Conservation (phyloP, 1,140 invertebrate species). For the Spodoptera litura region DNA sequence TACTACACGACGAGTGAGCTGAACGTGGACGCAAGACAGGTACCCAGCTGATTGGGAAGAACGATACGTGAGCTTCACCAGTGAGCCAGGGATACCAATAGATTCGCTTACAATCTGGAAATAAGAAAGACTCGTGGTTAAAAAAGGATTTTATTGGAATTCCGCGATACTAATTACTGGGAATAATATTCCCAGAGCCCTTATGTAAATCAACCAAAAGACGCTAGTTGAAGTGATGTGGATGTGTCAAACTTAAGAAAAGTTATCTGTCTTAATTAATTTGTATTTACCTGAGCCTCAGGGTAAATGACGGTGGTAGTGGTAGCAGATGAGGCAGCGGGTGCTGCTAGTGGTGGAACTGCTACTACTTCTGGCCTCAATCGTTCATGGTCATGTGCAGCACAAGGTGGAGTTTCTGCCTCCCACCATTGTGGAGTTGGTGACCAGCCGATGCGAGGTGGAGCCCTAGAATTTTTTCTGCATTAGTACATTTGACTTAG, state of each 20-base stretch:
- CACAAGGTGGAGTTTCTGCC: slow-evolving; percentile 88
- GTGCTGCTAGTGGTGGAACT: slow-evolving; percentile 92
- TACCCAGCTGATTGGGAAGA: slow-evolving; percentile 97
- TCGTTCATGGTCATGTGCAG: slow-evolving; percentile 94
- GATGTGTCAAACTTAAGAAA: too few species aligned
- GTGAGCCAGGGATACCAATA: slow-evolving; percentile 96
- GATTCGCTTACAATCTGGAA: slow-evolving; percentile 97
- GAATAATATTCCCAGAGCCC: too few species aligned
- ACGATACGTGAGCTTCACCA: slow-evolving; percentile 96
- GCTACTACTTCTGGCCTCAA: slow-evolving; percentile 93
- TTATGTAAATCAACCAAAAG: too few species aligned
- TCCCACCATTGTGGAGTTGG: slow-evolving; percentile 84
- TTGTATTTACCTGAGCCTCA: slow-evolving; percentile 91
- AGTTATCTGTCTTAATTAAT: background rate
- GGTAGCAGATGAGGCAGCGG: slow-evolving; percentile 93
- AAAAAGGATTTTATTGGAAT: too few species aligned
- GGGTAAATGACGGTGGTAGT: slow-evolving; percentile 94
- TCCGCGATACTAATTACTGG: too few species aligned
- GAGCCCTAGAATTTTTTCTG: slow-evolving; percentile 69
- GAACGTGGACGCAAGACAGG: slow-evolving; percentile 96
- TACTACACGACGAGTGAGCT: slow-evolving; percentile 93
- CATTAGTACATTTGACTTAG: background rate
- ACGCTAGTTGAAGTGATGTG: background rate
- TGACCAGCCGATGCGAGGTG: slow-evolving; percentile 81
- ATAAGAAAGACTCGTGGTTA: slow-evolving; percentile 4